Base-by-base conservation (phyloP, 2,888 invertebrate species). In the Chironomus tentans region DNA sequence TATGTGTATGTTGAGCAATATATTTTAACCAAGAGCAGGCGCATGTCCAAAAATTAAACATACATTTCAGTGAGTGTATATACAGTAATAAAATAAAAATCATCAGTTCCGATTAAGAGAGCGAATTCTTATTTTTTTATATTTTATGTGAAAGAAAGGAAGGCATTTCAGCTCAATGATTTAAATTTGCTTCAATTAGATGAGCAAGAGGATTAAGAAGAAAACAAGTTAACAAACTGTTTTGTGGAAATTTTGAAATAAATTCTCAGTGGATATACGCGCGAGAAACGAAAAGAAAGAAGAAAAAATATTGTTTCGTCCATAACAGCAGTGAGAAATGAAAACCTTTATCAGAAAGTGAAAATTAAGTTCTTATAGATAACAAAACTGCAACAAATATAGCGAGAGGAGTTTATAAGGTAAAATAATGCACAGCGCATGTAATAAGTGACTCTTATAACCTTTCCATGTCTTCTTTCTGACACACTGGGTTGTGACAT, bases 1-100 rank as follows among this genome's bases (percentile, higher is more conserved):
- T 56, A 18, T 56, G 13, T 50, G n/a, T 56, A 18, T 18, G 56
- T 18, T 24, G 65, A 65, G 38, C 38, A 38, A 38, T 38, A 38
- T 38, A 38, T 38, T 38, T 65, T n/a, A n/a, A 22, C 65, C 65
- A 65, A 65, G 65, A 65, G 65, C 74, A 65, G 48, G 74, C 74
- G 74, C 74, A 74, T 74, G 74, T 74, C 74, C 74, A 74, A 74
- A 74, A 74, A 74, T 74, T 68, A 74, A 74, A 74, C 73, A 70
- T 24, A 71, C n/a, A n/a, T n/a, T n/a, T n/a, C n/a, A 56, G 56
- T 56, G 56, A 18, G 18, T 56, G 18, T 65, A 65, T n/a, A n/a
- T 50, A 48, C 71, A 50, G 72, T 73, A 73, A 73, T 38, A 38
- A 38, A 28, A 28, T 28, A 46, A 71, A 71, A 61, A 56, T 22